phyloP scores from a whole-genome alignment of 2,888 invertebrate genomes.

The Ectemnius cavifrons region DNA sequence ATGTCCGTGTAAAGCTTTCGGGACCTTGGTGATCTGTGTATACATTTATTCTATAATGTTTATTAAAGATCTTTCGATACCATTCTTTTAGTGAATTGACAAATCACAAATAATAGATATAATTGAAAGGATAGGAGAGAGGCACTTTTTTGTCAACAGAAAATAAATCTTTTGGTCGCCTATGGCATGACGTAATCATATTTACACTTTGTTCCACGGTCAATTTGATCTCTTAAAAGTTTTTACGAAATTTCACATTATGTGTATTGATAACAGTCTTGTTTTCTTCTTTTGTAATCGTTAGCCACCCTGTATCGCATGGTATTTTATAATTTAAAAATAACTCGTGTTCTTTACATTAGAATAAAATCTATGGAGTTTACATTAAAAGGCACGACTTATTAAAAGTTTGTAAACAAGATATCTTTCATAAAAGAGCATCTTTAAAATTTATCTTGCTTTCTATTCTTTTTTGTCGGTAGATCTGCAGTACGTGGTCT shows the following conservation, averaged over 20 bases:
- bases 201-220: constrained; percentile 32
- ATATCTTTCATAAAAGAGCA: constrained; percentile 66
- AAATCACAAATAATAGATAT: constrained; percentile 53
- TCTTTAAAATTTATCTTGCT: constrained; percentile 62
- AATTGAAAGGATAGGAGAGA: constrained; percentile 61
- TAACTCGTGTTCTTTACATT: constrained; percentile 65
- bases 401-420: constrained; percentile 72
- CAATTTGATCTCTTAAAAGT: constrained; percentile 51
- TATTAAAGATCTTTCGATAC: constrained; percentile 27
- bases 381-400: constrained; percentile 74
- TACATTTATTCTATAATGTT: constrained; percentile 36
- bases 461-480: constrained; percentile 34
- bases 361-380: constrained; percentile 70
- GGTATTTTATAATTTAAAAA: constrained; percentile 68
- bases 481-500: constrained; percentile 36
- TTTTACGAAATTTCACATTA: constrained; percentile 55
- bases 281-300: constrained; percentile 56
- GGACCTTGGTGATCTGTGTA: constrained; percentile 33
- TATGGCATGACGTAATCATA: constrained; percentile 38
- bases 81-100: constrained; percentile 35
- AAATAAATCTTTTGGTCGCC: constrained; percentile 45
- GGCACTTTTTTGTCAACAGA: constrained; percentile 63
- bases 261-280: constrained; percentile 62
- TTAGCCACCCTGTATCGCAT: constrained; percentile 63
- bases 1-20: constrained; percentile 52